Evolutionary conservation across 2,113 vertebrate species (phyloP), one percentile per base, ranked within the genome.

Genomic region (Aythya baeri): DNA sequence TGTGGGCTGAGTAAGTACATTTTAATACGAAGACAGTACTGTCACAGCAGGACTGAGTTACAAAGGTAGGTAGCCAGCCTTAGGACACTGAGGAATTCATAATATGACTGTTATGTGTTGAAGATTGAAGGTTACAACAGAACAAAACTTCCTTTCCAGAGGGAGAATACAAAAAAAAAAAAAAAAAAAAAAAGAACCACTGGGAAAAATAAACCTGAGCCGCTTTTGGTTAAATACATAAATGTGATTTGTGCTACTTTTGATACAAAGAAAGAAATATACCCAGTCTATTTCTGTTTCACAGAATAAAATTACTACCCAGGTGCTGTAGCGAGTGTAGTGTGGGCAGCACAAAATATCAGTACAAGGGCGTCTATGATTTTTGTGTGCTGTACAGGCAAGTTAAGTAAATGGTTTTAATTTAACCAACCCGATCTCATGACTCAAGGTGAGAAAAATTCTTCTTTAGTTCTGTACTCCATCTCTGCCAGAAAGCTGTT

Each of bases 361-460:
- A 17, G 49, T 32, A 49, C 17, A n/a, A 94, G 61, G 34, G 70
- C 32, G 41, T 27, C 32, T 43, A 38, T 89, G 44, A 61, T 66
- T 11, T 75, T 63, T 59, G n/a, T 43, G 17, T 81, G 31, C 50
- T 78, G 41, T 26, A 70, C 31, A 32, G 3, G 4, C 74, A 95
- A 84, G 87, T 97, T 91, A 95, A 89, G 50, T 50, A 94, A 83
- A 80, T 22, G 50, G 31, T 74, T 95, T 89, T 80, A 79, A 83
- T 94, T 87, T 83, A 87, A 86, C 27, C 38, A 88, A 44, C 23
- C 55, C 81, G 36, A 93, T 81, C n/a, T 57, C 78, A 89, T 80
- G 90, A 94, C 73, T 84, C 31, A 91, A 97, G 94, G 94, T 96
- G 95, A 94, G 90, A 95, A 94, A 93, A 96, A 81, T 31, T 79